Percentiles rank a stretch among this genome's conserved stretches.
Evolutionary conservation across 2,113 vertebrate genomes (phyloP).

Genomic region (Cercocebus atys): DNA sequence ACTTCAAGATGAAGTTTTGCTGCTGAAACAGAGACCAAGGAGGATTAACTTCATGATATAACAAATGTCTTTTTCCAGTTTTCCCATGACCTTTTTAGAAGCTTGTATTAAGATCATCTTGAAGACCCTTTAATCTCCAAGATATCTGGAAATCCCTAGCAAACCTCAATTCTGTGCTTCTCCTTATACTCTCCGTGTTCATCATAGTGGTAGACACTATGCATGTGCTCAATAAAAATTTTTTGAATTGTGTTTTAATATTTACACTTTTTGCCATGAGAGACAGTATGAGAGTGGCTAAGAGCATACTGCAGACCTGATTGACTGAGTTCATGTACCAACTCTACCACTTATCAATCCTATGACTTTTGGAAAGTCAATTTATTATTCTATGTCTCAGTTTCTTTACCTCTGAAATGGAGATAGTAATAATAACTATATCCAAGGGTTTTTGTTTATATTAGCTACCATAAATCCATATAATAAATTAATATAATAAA

Average conservation of each 20-base stretch:
- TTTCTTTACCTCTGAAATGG: neutral
- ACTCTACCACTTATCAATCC: neutral
- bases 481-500: slow-evolving; percentile 32
- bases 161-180: neutral
- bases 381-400: neutral
- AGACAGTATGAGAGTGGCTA: neutral
- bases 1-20: slow-evolving; percentile 19
- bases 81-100: neutral
- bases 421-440: neutral
- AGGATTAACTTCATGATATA: neutral
- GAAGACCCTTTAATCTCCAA: neutral
- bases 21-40: neutral
- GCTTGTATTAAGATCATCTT: neutral
- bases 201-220: neutral
- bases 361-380: neutral
- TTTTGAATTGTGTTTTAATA: slow-evolving; percentile 3
- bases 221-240: neutral
- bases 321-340: neutral
- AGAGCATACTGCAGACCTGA: neutral
- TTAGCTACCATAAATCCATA: neutral
- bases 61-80: neutral
- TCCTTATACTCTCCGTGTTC: neutral
- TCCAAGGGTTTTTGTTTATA: neutral
- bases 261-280: neutral
- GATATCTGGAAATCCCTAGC: neutral